phyloP scores from a whole-genome alignment of 2,113 vertebrate species.

The Cyanistes caeruleus region DNA sequence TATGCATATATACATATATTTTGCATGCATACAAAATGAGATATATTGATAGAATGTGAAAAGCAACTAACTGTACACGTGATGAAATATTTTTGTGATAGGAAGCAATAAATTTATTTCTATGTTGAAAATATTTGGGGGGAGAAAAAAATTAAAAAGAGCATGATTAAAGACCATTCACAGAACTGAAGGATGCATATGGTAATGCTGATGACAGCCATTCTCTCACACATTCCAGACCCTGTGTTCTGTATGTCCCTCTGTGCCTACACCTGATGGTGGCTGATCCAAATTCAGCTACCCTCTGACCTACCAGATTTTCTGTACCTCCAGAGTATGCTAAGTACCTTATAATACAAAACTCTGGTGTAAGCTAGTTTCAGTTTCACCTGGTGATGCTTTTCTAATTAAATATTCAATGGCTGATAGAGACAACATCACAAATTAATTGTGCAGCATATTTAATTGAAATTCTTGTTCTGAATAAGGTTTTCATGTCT shows the following conservation, averaged over 20 bases:
- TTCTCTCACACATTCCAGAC: not conserved
- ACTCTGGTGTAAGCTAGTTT: not conserved
- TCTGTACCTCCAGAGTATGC: not conserved
- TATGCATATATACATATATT: not conserved
- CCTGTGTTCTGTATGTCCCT: not conserved
- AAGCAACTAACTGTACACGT: not conserved
- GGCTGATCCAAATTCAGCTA: not conserved
- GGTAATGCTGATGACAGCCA: not conserved
- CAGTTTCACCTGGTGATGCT: not conserved
- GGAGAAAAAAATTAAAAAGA: not conserved
- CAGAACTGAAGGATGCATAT: not conserved
- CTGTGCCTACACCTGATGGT: fast-evolving
- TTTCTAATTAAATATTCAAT: not conserved
- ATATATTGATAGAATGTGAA: not conserved
- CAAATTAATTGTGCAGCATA: not conserved
- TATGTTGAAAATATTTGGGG: not conserved
- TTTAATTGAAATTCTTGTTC: not conserved
- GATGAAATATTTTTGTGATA: not conserved
- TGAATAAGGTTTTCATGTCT: not conserved
- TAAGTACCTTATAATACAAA: not conserved
- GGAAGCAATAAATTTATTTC: not conserved
- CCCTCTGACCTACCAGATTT: not conserved
- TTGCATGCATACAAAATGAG: not conserved
- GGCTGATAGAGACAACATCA: not conserved
- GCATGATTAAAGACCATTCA: not conserved